Conservation (phyloP, 2,113 vertebrate species). For the Dipodomys merriami region DNA sequence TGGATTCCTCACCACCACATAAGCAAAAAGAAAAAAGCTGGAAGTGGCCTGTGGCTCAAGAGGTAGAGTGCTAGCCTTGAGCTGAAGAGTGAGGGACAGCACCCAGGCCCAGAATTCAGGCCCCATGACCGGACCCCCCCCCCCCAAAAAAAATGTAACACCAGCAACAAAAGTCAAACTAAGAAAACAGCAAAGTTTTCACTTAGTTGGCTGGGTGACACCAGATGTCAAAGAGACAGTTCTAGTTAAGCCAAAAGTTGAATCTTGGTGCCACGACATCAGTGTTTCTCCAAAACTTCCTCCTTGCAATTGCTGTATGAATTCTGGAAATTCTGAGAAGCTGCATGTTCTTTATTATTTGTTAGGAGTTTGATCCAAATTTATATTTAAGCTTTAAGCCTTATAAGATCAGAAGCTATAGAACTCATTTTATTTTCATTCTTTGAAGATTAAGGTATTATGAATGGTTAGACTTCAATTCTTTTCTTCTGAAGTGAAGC, state of each 20-base stretch:
- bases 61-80: no score
- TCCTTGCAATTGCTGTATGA: not conserved
- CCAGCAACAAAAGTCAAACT: not conserved
- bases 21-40: no score
- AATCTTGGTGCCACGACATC: not conserved
- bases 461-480: not conserved
- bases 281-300: not conserved
- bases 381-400: not conserved
- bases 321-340: not conserved
- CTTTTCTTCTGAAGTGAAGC: not conserved
- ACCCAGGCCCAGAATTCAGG: no score
- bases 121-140: no score
- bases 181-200: conserved; percentile 2
- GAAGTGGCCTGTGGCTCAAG: no score
- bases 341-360: not conserved
- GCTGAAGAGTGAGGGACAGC: no score
- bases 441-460: not conserved
- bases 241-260: not conserved
- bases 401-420: not conserved
- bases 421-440: not conserved
- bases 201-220: not conserved
- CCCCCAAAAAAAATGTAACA: not conserved
- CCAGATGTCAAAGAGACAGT: not conserved
- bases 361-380: not conserved
- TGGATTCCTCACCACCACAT: no score